Conservation (phyloP, 1,140 invertebrate genomes). For the Pseudomyrmex gracilis region DNA sequence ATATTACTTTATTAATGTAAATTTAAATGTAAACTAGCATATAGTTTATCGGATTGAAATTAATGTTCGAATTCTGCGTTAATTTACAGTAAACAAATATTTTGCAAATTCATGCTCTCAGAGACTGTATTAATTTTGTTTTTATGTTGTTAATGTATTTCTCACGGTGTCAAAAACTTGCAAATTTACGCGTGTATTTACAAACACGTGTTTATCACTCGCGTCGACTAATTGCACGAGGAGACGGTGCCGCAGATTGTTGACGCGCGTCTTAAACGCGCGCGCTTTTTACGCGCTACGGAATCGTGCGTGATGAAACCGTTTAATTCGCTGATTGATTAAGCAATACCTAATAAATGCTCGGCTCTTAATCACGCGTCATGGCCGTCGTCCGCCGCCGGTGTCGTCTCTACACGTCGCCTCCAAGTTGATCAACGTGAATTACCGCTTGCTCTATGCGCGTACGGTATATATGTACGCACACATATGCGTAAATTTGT, state of each 20-base stretch:
- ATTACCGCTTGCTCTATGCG: neutral
- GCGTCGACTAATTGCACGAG: conserved; percentile 44
- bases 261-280: neutral
- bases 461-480: neutral
- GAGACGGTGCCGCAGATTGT: conserved; percentile 33
- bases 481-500: no score
- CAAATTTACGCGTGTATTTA: no score
- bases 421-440: conserved; percentile 28
- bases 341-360: conserved; percentile 33
- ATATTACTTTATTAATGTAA: conserved; percentile 31
- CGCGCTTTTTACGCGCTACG: conserved; percentile 23
- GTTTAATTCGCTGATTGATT: conserved; percentile 56
- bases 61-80: no score
- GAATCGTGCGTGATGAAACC: conserved; percentile 14
- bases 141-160: no score
- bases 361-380: conserved; percentile 33
- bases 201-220: neutral
- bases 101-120: no score
- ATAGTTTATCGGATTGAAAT: no score
- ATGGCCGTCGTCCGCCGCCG: neutral
- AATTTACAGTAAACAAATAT: no score
- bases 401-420: conserved; percentile 4
- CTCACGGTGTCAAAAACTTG: no score
- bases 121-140: no score
- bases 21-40: no score